phyloP scores from a whole-genome alignment of 1,140 invertebrate species.

The Pinna nobilis region DNA sequence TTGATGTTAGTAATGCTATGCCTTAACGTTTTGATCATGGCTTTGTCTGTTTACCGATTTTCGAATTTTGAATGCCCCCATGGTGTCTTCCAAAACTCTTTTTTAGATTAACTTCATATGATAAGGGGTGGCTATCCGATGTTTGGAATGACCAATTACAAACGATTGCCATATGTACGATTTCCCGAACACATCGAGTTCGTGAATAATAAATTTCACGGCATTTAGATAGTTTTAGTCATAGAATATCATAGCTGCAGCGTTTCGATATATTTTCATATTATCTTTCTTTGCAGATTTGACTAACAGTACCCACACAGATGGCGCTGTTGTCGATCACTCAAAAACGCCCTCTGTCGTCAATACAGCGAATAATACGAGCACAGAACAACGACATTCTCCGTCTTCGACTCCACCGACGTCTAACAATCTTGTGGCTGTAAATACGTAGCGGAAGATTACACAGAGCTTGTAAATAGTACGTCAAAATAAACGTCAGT shows the following conservation, averaged over 20 bases:
- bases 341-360: neutral
- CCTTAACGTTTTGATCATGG: no score
- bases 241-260: neutral
- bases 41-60: no score
- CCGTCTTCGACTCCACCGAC: slow-evolving; percentile 6
- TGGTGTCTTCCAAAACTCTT: no score
- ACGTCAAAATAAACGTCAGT: no score
- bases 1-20: no score
- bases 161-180: neutral
- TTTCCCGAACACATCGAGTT: neutral
- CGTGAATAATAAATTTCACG: neutral
- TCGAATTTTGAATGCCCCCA: no score
- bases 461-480: no score
- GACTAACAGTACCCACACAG: slow-evolving; percentile 1
- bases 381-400: neutral
- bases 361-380: neutral
- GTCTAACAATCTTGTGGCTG: slow-evolving; percentile 18
- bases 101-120: no score
- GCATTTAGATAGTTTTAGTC: neutral
- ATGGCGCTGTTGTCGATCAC: neutral
- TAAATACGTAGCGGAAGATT: slow-evolving; percentile 19
- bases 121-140: no score
- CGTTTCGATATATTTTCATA: neutral
- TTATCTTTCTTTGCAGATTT: slow-evolving; percentile 1
- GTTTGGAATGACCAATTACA: no score